These are phyloP conservation scores for Molossus molossus DNA, from an alignment of 2,797 vertebrate genomes.

Conservation along the genomic window DNA sequence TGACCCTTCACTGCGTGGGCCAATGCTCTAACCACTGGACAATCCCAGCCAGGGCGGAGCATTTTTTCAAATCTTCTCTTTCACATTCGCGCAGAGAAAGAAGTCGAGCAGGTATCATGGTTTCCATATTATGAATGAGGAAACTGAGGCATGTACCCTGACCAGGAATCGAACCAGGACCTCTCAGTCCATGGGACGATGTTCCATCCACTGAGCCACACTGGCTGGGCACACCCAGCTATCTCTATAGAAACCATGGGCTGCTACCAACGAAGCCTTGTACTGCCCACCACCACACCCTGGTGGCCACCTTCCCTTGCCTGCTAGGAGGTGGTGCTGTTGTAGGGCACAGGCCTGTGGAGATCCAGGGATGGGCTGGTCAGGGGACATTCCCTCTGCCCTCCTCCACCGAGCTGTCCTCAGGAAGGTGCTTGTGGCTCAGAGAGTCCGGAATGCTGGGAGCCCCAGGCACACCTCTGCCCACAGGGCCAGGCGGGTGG, in stretches of 20 bases:
- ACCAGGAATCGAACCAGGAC: too few species aligned
- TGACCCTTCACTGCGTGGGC: too few species aligned
- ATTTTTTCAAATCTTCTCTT: background rate
- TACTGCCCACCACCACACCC: rapidly evolving
- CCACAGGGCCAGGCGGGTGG: background rate
- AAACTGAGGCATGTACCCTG: background rate
- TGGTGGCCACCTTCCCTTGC: rapidly evolving
- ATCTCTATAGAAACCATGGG: background rate
- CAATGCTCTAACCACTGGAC: too few species aligned
- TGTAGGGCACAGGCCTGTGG: rapidly evolving
- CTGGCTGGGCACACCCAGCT: background rate
- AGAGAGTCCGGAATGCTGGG: background rate
- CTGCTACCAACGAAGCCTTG: background rate
- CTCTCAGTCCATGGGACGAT: too few species aligned
- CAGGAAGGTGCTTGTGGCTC: background rate
- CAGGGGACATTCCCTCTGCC: too few species aligned
- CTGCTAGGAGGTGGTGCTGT: background rate
- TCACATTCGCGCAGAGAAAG: background rate
- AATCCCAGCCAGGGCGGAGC: background rate
- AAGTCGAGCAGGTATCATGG: rapidly evolving
- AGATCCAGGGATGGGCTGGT: background rate
- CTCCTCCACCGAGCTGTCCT: rapidly evolving
- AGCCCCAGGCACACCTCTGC: background rate
- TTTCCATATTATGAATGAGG: background rate
- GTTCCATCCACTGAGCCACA: too few species aligned